Evolutionary conservation across 2,113 vertebrate genomes (phyloP), one percentile per base, ranked within the genome.

Genomic region (Pseudorhombus dupliciocellatus): DNA sequence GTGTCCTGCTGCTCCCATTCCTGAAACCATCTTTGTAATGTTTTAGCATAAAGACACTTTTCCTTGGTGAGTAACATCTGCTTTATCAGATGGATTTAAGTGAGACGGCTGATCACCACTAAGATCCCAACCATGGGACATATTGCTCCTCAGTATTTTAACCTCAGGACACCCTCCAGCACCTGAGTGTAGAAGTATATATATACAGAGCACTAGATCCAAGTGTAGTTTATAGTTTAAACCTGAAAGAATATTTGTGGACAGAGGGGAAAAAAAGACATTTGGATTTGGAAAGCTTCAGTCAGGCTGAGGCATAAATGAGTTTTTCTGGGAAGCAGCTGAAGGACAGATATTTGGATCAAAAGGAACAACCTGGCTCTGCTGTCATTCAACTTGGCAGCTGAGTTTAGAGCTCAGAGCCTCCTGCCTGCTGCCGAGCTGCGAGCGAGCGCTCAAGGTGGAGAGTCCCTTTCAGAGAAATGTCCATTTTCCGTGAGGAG

Each of bases 321-420:
- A 53, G 28, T 59, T 62, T 63, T 77, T 73, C 56, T 67, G 72
- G 54, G 73, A 75, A 73, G 62, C 37, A 67, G 30, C 48, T 73
- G 42, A 75, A 73, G 59, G 57, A 66, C 20, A 18, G 61, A 61
- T 44, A 51, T 63, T 79, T 60, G 59, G 75, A 74, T 26, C 0
- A 0, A 0, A 55, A 24, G 3, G 48, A 58, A 46, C 53, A 52
- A 73, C 56, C 26, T 73, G 72, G 51, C 51, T 77, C 7, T 3
- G 22, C 59, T 59, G 64, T 70, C 61, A 59, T 21, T 67, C 62
- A 72, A 26, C 18, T 46, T 10, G 57, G 50, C 66, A 73, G 79
- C 70, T 67, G 65, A 52, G 78, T 60, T 61, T 4, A 12, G 46
- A 50, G 46, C 20, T 6, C 71, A 50, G 46, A 50, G 46, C 46